Percentiles rank a stretch among this genome's conserved stretches.
These are phyloP conservation scores for Australoheros facetus DNA, from an alignment of 2,797 vertebrate genomes.

Conservation along the genomic window DNA sequence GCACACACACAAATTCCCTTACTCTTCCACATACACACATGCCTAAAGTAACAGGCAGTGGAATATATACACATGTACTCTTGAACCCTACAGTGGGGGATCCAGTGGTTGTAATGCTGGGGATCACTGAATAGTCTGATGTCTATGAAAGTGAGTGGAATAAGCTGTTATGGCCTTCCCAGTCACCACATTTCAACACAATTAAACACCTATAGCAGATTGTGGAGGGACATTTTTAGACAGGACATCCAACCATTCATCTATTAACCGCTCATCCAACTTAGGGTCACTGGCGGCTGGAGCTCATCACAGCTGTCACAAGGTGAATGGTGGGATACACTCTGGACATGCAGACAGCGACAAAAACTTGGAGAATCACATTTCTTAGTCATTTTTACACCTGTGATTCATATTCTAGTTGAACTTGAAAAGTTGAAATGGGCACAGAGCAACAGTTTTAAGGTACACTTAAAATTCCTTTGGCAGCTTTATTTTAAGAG, in stretches of 20 bases:
- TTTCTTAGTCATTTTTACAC: not conserved
- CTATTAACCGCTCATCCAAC: not conserved
- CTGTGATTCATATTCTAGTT: not conserved
- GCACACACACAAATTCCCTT: not conserved
- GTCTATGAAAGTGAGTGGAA: not conserved
- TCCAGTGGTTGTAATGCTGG: not conserved
- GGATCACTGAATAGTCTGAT: not conserved
- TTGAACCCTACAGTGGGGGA: not conserved
- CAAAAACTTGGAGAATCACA: not conserved
- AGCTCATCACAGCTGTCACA: not conserved
- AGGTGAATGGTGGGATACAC: not conserved
- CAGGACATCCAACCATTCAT: too few species aligned
- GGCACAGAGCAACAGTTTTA: not conserved
- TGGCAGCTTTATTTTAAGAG: not conserved
- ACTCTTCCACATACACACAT: not conserved
- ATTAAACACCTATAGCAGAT: too few species aligned
- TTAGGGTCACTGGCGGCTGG: not conserved
- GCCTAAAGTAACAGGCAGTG: not conserved
- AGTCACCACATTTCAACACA: too few species aligned
- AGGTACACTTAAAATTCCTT: not conserved
- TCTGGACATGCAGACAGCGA: not conserved
- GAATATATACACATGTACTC: not conserved
- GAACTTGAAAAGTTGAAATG: not conserved
- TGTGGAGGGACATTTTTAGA: too few species aligned
- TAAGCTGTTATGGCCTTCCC: not conserved